phyloP scores from a whole-genome alignment of 2,113 vertebrate genomes.

The Sphyrna mokarran region DNA sequence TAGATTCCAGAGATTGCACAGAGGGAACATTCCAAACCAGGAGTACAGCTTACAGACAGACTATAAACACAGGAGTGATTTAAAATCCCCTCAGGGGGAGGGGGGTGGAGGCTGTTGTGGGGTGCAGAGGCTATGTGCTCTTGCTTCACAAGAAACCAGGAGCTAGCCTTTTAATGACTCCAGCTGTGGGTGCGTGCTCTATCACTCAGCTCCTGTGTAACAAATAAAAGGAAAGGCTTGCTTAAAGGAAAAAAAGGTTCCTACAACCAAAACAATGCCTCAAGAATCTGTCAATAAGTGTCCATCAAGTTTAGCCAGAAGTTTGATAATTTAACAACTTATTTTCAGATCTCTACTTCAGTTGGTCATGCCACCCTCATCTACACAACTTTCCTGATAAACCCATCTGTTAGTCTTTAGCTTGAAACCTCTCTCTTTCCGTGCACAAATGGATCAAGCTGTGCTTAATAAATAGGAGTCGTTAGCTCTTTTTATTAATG shows the following conservation, averaged over 20 bases:
- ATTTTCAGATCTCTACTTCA: slow-evolving; percentile 21
- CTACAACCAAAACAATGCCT: not conserved
- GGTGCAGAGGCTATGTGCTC: not conserved
- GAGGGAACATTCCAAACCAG: slow-evolving; percentile 33
- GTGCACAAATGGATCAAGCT: not conserved
- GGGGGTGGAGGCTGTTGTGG: not conserved
- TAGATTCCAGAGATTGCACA: slow-evolving; percentile 26
- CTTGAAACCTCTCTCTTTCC: not conserved
- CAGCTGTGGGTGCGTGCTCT: not conserved
- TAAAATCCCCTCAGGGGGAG: slow-evolving; percentile 18
- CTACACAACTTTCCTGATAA: not conserved
- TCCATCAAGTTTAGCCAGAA: not conserved
- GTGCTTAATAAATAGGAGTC: not conserved
- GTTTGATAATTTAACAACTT: not conserved
- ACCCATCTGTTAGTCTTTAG: not conserved
- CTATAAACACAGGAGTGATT: slow-evolving; percentile 34
- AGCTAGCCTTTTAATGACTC: slow-evolving; percentile 11
- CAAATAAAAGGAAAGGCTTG: not conserved
- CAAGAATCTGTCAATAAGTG: not conserved
- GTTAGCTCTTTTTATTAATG: slow-evolving; percentile 23
- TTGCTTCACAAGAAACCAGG: slow-evolving; percentile 8
- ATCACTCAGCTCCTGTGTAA: slow-evolving; percentile 5
- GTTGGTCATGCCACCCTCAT: not conserved
- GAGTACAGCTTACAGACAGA: not conserved
- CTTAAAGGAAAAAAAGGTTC: not conserved